phyloP scores from a whole-genome alignment of 1,140 invertebrate genomes.

The Palaemon carinicauda region DNA sequence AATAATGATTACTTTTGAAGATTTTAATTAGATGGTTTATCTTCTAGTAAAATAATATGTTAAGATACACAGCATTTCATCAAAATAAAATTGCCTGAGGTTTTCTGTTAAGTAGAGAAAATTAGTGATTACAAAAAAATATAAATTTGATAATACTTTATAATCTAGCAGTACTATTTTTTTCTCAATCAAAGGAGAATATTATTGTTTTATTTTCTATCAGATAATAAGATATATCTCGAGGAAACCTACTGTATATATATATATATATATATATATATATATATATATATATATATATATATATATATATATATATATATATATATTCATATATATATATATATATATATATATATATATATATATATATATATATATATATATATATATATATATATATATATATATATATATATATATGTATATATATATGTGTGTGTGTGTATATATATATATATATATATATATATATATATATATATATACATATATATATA shows the following conservation, averaged over 20 bases:
- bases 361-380: neutral
- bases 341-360: neutral
- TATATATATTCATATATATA: neutral
- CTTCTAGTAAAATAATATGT: too few relatives aligned
- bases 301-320: neutral
- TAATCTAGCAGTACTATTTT: too few relatives aligned
- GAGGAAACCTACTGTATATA: too few relatives aligned
- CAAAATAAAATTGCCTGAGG: too few relatives aligned
- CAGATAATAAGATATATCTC: neutral
- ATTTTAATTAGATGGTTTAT: too few relatives aligned
- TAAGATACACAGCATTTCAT: too few relatives aligned
- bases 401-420: neutral
- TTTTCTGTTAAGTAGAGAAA: too few relatives aligned
- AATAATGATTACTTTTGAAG: too few relatives aligned
- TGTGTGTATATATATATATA: slow-evolving; percentile 2
- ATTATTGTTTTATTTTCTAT: too few relatives aligned
- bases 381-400: neutral
- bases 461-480: slow-evolving; percentile 11
- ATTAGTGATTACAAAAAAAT: too few relatives aligned
- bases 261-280: neutral
- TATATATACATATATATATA: slow-evolving; percentile 8
- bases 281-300: neutral
- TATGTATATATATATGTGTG: neutral
- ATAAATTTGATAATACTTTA: too few relatives aligned
- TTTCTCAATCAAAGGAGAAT: too few relatives aligned